Base-by-base conservation (phyloP, 2,113 vertebrate genomes). In the Bujurquina vittata region DNA sequence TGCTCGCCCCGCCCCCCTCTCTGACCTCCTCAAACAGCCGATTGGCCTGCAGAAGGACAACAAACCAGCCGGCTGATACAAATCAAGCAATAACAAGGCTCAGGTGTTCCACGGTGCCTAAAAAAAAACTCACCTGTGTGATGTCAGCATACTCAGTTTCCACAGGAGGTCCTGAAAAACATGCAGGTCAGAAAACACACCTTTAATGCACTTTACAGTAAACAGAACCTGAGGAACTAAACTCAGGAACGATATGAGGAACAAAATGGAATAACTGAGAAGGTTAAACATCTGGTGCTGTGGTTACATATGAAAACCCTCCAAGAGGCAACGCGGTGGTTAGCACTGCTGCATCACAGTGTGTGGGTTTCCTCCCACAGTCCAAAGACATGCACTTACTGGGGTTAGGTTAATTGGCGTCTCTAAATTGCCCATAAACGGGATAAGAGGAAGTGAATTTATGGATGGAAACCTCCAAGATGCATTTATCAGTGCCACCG, bases 71-170 rank as follows among this genome's bases (percentile, higher is more conserved):
- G 2, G 43, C 17, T 18, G 22, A 67, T 29, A 22, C 22, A 46
- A 26, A 67, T 46, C 40, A 49, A 67, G 8, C 17, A 18, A 3
- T 17, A 18, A 46, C 10, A 15, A 67, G 29, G 22, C 22, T 67
- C 63, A 49, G 22, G 63, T 67, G 22, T 26, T 0, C 17, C 22
- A 2, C 26, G 17, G 43, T 10, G 17, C 22, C 40, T 62, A 33
- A 33, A 33, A 33, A 33, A 31, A 67, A 2, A 89, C 87, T 83
- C 56, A 87, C 89, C 82, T 67, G 37, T 67, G 63, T 4, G 22
- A 46, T 46, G 15, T 26, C 3, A 18, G 0, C 10, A 0, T 52
- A 2, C 0, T 26, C 56, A 0, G 18, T 6, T 22, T 82, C 72
- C 7, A 3, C 17, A 2, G 9, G 0, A 1, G 40, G 0, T 3